Conservation (phyloP, 2,888 invertebrate genomes). For the Pristionchus mayeri region DNA sequence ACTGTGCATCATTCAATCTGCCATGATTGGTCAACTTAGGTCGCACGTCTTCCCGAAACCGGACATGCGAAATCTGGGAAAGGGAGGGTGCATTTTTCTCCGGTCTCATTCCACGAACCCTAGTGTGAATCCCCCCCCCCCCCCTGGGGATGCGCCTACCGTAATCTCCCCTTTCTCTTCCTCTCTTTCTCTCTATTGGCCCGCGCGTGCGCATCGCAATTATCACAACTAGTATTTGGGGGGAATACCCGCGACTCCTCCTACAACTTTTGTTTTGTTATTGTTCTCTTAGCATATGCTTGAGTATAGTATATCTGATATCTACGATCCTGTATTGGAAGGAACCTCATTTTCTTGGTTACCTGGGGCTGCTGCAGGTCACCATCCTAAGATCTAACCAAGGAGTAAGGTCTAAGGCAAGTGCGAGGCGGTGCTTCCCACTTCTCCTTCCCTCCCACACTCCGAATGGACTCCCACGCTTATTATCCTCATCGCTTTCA, state of each 20-base stretch:
- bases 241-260: too few species aligned
- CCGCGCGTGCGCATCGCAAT: background rate
- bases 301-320: too few species aligned
- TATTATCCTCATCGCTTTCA: constrained; percentile 28
- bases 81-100: too few species aligned
- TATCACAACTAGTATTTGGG: too few species aligned
- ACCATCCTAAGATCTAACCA: too few species aligned
- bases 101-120: too few species aligned
- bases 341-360: background rate
- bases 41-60: too few species aligned
- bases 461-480: background rate
- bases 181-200: background rate
- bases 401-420: background rate
- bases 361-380: background rate
- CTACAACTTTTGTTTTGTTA: too few species aligned
- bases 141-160: constrained; percentile 9
- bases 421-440: background rate
- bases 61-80: too few species aligned
- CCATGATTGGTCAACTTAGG: too few species aligned
- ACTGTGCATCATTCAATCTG: too few species aligned
- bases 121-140: background rate
- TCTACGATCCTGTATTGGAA: background rate
- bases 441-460: background rate
- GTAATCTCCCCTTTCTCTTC: background rate
- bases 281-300: too few species aligned